Evolutionary conservation across 2,888 invertebrate species (phyloP), one percentile per base, ranked within the genome.

Genomic region (Cecidostiba fungosa): DNA sequence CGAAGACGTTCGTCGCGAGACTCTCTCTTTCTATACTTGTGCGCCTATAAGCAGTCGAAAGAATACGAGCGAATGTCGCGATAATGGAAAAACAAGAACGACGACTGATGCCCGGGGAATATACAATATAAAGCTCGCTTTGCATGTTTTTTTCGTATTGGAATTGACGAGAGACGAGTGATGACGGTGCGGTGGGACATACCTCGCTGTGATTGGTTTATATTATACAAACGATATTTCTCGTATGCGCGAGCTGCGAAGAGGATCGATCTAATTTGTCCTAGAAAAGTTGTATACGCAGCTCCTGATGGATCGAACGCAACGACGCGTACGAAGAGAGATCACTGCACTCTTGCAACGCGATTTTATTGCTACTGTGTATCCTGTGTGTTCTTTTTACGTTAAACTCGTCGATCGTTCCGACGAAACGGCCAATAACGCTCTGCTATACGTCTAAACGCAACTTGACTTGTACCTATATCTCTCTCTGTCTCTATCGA

Each of bases 181-280:
- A 5, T n/a, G n/a, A n/a, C 36, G 39, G 39, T 6, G 5, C 5
- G 10, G 8, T 39, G n/a, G 39, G 39, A 39, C 10, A 8, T 43
- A 2, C 0, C 43, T 10, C 43, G 43, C 43, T 43, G 43, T 43
- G 43, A 43, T 43, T 43, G 43, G 12, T 43, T 0, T 43, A 29
- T n/a, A n/a, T n/a, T n/a, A n/a, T n/a, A n/a, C n/a, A n/a, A n/a
- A n/a, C n/a, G n/a, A n/a, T n/a, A n/a, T n/a, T n/a, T n/a, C n/a
- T 76, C 73, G 54, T 50, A 36, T 4, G 0, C 77, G 1, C 54
- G 8, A 59, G 14, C 39, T 62, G 62, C 36, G 39, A 36, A 10
- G 43, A 73, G 50, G 82, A 83, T 77, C 82, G 83, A 83, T 83
- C 72, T 77, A 83, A 83, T 83, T 83, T 83, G 83, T 83, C 72